Percentiles rank a stretch among this genome's conserved stretches.
Conservation (phyloP, 2,888 invertebrate genomes). For the Rhopalosiphum nymphaeae region DNA sequence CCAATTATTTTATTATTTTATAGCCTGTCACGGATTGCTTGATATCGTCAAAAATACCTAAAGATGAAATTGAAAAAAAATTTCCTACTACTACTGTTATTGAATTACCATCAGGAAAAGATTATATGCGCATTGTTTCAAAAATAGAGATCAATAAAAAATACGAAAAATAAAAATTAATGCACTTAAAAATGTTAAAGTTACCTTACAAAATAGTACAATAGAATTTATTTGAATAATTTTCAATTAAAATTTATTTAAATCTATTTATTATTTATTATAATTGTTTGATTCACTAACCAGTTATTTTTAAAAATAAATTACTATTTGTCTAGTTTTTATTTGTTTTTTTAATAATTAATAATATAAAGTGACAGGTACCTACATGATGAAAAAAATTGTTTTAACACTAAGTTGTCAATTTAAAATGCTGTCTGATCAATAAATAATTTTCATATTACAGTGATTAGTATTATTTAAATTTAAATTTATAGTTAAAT, state of each 20-base stretch:
- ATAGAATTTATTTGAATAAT: not conserved
- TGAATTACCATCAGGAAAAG: constrained; percentile 50
- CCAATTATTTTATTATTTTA: not conserved
- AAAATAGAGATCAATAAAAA: not conserved
- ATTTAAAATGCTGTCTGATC: not conserved
- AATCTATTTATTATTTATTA: not conserved
- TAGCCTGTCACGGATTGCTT: constrained; percentile 27
- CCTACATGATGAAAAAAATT: not conserved
- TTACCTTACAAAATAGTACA: not conserved
- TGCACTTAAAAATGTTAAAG: not conserved
- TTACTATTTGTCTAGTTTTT: not conserved
- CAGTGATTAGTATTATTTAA: not conserved
- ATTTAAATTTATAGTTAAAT: not conserved
- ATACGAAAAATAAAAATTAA: not conserved
- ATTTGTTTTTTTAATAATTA: not conserved
- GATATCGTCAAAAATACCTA: constrained; percentile 15
- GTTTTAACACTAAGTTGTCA: not conserved
- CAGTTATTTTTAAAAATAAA: not conserved
- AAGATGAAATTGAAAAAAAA: constrained; percentile 31
- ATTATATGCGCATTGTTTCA: constrained; percentile 49
- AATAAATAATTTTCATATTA: not conserved
- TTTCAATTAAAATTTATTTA: not conserved
- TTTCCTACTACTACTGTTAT: not conserved
- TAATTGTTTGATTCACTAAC: not conserved
- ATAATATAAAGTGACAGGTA: not conserved